phyloP scores from a whole-genome alignment of 2,888 invertebrate species.

The Drosophila melanosoma region DNA sequence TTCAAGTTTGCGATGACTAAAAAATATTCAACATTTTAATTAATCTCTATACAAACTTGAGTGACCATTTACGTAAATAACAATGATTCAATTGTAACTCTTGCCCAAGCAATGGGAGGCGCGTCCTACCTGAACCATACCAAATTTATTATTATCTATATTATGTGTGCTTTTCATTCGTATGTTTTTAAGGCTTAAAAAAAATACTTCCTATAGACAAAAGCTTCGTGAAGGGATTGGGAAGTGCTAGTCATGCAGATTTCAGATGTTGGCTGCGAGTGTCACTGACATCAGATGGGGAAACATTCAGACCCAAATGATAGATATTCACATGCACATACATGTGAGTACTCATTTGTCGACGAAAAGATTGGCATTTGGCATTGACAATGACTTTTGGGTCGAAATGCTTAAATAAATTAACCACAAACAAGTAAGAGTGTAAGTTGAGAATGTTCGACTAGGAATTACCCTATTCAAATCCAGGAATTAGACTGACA shows the following conservation, averaged over 20 bases:
- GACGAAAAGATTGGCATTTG: slow-evolving; percentile 74
- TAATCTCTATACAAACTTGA: slow-evolving; percentile 29
- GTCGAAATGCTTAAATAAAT: slow-evolving; percentile 51
- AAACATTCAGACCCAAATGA: slow-evolving; percentile 28
- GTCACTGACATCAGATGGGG: slow-evolving; percentile 79
- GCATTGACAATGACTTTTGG: slow-evolving; percentile 78
- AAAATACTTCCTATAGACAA: slow-evolving; percentile 45
- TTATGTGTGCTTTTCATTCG: slow-evolving; percentile 1
- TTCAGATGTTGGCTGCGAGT: slow-evolving; percentile 60
- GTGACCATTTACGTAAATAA: slow-evolving; percentile 32
- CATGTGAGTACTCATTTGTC: slow-evolving; percentile 36
- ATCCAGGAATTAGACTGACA: background rate
- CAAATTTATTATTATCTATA: slow-evolving; percentile 1
- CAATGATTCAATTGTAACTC: slow-evolving; percentile 37
- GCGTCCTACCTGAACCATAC: slow-evolving; percentile 22
- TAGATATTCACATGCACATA: slow-evolving; percentile 19
- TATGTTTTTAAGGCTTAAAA: slow-evolving; percentile 1
- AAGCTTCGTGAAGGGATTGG: slow-evolving; percentile 27
- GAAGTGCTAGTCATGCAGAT: slow-evolving; percentile 62
- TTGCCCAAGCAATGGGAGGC: slow-evolving; percentile 1
- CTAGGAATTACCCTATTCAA: background rate
- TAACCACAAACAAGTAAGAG: slow-evolving; percentile 19
- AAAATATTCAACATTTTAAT: slow-evolving; percentile 42
- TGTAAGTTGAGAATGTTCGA: slow-evolving; percentile 1
- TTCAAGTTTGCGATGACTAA: slow-evolving; percentile 44